Conservation (phyloP, 2,888 invertebrate genomes). For the Drosophila robusta region DNA sequence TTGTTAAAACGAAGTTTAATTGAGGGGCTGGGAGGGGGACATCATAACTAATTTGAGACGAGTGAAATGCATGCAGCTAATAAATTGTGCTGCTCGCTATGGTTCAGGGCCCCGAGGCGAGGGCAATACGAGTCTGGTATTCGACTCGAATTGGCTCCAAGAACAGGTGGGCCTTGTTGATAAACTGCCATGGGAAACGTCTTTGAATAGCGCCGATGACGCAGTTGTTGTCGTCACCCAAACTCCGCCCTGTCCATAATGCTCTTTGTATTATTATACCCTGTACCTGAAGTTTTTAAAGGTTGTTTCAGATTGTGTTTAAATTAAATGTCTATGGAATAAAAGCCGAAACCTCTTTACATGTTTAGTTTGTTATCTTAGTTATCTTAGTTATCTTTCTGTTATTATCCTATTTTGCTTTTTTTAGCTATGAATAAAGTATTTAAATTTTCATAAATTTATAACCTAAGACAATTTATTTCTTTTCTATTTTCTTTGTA, state of each 20-base stretch:
- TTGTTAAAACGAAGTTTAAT: constrained; percentile 69
- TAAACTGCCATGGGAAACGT: constrained; percentile 57
- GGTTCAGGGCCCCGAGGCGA: not conserved
- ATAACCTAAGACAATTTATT: too few relatives aligned
- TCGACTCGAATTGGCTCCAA: constrained; percentile 18
- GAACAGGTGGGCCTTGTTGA: constrained; percentile 71
- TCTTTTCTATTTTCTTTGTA: too few relatives aligned
- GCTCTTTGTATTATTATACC: constrained; percentile 43
- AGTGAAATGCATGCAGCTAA: constrained; percentile 55
- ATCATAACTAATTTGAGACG: constrained; percentile 35
- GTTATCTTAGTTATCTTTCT: not conserved
- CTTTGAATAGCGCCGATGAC: constrained; percentile 61
- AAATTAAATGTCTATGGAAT: too few relatives aligned
- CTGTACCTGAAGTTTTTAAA: not conserved
- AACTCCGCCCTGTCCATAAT: constrained; percentile 26
- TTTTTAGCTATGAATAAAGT: too few relatives aligned
- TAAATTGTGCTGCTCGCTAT: constrained; percentile 43
- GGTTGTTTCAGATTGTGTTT: not conserved
- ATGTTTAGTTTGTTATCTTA: too few relatives aligned
- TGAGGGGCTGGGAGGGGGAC: constrained; percentile 29
- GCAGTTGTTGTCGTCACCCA: constrained; percentile 34
- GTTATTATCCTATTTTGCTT: not conserved
- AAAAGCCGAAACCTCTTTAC: too few relatives aligned
- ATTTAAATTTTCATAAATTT: too few relatives aligned
- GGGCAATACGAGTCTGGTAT: constrained; percentile 3